Percentiles rank a stretch among this genome's conserved stretches.
phyloP scores from a whole-genome alignment of 64 coral and sea anemone species.

The Stylophora pistillata region DNA sequence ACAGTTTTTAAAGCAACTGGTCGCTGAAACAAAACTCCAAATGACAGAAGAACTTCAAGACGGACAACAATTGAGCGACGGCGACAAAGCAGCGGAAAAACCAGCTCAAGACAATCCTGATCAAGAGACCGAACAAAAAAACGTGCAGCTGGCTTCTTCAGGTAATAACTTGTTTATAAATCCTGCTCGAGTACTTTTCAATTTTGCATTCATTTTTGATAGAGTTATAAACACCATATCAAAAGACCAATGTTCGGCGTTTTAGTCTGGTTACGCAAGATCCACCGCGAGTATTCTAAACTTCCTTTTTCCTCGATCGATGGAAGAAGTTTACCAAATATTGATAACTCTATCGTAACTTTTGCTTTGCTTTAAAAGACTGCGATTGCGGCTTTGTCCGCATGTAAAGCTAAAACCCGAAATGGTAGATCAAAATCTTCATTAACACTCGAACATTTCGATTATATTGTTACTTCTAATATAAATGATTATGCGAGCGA shows the following conservation, averaged over 20 bases:
- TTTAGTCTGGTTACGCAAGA: background rate
- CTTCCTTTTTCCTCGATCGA: no score
- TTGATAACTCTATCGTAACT: no score
- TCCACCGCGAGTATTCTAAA: no score
- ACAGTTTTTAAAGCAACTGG: background rate
- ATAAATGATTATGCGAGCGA: no score
- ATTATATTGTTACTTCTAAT: background rate
- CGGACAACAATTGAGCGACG: background rate
- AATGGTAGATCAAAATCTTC: background rate
- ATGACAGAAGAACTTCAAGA: conserved; percentile 28
- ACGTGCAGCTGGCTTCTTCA: background rate
- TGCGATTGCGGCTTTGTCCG: background rate
- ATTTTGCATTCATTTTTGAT: background rate
- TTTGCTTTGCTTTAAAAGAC: background rate
- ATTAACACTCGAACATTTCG: background rate
- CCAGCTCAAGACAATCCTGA: background rate
- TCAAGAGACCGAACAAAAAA: background rate
- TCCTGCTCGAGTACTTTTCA: background rate
- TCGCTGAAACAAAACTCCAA: background rate
- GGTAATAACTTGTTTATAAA: conserved; percentile 17
- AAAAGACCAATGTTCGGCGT: background rate
- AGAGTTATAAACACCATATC: background rate
- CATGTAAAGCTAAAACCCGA: background rate
- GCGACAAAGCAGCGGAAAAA: background rate
- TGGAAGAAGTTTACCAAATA: no score